phyloP scores from a whole-genome alignment of 2,797 vertebrate genomes.

The Discoglossus pictus region DNA sequence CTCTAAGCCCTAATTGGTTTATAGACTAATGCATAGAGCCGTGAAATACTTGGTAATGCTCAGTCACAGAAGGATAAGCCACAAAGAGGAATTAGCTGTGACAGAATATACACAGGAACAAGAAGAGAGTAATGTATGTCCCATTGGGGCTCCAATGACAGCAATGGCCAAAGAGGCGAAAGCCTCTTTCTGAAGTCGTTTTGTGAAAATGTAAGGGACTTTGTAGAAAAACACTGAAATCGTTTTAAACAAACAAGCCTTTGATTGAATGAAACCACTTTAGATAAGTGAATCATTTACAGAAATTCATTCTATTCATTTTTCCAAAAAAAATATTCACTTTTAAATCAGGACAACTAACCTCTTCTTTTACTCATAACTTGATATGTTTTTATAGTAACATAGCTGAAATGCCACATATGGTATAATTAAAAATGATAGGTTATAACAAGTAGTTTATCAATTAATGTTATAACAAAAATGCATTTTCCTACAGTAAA shows the following conservation, averaged over 20 bases:
- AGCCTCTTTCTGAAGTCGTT: constrained; percentile 33
- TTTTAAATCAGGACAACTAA: no score
- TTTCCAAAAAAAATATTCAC: constrained; percentile 6
- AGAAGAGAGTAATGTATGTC: constrained; percentile 58
- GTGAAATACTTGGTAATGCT: constrained; percentile 85
- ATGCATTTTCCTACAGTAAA: no score
- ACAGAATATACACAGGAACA: constrained; percentile 54
- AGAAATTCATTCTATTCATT: constrained; percentile 38
- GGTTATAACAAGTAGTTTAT: no score
- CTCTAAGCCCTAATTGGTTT: constrained; percentile 71
- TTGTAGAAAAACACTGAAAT: constrained; percentile 47
- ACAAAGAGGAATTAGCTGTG: constrained; percentile 62
- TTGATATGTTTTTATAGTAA: no score
- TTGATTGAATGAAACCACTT: constrained; percentile 45
- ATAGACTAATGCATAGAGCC: constrained; percentile 79
- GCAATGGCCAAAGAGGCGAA: constrained; percentile 49
- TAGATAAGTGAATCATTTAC: constrained; percentile 51
- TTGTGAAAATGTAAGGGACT: constrained; percentile 29
- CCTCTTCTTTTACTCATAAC: no score
- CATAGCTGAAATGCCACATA: no score
- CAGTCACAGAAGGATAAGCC: constrained; percentile 77
- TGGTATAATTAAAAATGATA: no score
- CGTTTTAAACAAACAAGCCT: constrained; percentile 42
- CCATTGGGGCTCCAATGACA: constrained; percentile 52
- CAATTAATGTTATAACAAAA: no score